Evolutionary conservation across 2,113 vertebrate species (phyloP).

Genomic region (Telmatochromis sp.): DNA sequence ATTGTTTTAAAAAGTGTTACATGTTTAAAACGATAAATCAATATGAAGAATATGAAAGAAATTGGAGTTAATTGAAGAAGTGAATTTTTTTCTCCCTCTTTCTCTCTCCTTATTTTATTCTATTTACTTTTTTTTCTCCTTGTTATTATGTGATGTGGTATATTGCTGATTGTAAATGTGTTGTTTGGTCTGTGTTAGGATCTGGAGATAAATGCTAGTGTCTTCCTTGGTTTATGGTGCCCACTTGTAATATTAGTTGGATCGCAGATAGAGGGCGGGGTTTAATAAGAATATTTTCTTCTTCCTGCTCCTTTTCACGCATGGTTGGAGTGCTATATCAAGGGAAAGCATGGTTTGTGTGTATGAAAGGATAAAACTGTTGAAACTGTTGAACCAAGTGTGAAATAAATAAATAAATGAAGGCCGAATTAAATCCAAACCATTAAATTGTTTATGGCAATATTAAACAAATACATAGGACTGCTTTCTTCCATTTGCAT

Average conservation of each 20-base stretch:
- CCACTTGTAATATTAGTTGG: not conserved
- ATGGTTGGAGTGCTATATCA: not conserved
- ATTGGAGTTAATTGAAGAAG: not conserved
- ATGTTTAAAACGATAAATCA: not conserved
- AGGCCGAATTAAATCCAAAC: not conserved
- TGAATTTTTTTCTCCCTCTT: not conserved
- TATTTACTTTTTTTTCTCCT: not conserved
- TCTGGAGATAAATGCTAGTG: not conserved
- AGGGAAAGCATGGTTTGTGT: not conserved
- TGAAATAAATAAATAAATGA: not conserved
- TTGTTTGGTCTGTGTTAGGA: not conserved
- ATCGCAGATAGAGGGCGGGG: not conserved
- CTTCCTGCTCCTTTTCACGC: not conserved
- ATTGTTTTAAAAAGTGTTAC: not conserved
- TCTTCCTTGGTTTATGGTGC: not conserved
- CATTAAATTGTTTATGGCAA: not conserved
- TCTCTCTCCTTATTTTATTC: not conserved
- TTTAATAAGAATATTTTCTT: not conserved
- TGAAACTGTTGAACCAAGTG: not conserved
- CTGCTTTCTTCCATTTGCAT: not conserved
- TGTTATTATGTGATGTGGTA: not conserved
- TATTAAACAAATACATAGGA: not conserved
- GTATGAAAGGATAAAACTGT: not conserved
- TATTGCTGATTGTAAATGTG: not conserved
- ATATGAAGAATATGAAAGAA: not conserved